Evolutionary conservation across 35 echinoderm and acorn worm species (phyloP), one percentile per base, ranked within the genome.

Genomic region (Eucidaris tribuloides): DNA sequence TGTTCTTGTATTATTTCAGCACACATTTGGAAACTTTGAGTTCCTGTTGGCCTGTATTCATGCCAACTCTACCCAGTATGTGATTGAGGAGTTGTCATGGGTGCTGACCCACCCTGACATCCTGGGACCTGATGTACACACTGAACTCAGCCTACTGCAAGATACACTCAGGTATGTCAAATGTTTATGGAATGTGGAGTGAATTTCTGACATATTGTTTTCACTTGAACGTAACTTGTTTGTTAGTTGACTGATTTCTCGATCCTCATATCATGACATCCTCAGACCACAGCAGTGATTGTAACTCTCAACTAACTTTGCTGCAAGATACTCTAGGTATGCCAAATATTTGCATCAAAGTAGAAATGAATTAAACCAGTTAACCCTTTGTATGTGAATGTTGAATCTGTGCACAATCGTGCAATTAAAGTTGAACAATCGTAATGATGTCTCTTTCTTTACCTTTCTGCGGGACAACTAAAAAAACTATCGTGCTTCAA

Each of bases 141-240:
- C 44, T 56, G 78, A 98, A 54, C 86, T 98, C 31, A 74, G 77
- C 45, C 87, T 98, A 31, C 44, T 98, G 20, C 81, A 72, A 60
- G 95, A 93, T 71, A 85, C 91, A 20, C 40, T 98, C 0, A 90
- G 95, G 95, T 98, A 59, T n/a, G n/a, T n/a, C n/a, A n/a, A n/a
- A n/a, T n/a, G n/a, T n/a, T 7, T 24, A n/a, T n/a, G n/a, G n/a
- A n/a, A n/a, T 39, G 37, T n/a, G 4, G 23, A 4, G 11, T 4
- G 19, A 1, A 18, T 5, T 42, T n/a, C 18, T n/a, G 22, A 18
- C 1, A 45, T 1, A 1, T 1, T 14, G 42, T 14, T 56, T 17
- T 18, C 17, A 42, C 29, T 40, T 18, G 13, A 78, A 42, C 42
- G 72, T 42, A 45, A 20, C 15, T 78, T n/a, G n/a, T n/a, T n/a